A percentile compares a stretch with the other conserved stretches of the same genome.
These are phyloP conservation scores for Lamproptera curius DNA, from an alignment of 2,888 invertebrate genomes.

Conservation along the genomic window DNA sequence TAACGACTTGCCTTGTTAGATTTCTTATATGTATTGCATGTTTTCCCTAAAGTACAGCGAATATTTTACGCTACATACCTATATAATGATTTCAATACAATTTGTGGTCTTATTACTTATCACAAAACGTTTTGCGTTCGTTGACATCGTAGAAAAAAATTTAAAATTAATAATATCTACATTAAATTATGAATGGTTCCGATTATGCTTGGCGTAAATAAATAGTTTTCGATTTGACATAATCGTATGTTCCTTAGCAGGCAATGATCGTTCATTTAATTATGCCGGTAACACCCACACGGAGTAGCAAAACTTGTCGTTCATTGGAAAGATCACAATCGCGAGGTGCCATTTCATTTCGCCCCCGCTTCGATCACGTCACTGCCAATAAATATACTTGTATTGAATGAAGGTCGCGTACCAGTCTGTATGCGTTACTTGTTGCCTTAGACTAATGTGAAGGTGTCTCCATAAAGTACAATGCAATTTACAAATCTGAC, in stretches of 20 bases:
- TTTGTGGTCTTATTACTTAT: not conserved
- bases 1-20: no score
- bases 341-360: constrained; percentile 54
- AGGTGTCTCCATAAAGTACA: constrained; percentile 17
- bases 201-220: constrained; percentile 4
- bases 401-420: constrained; percentile 36
- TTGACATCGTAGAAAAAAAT: not conserved
- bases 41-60: no score
- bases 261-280: constrained; percentile 22
- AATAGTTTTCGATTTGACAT: constrained; percentile 13
- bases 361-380: constrained; percentile 62
- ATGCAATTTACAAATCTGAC: no score
- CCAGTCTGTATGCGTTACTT: constrained; percentile 23
- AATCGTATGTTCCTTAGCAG: constrained; percentile 7
- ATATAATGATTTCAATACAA: no score
- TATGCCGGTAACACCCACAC: constrained; percentile 21
- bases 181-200: constrained; percentile 1
- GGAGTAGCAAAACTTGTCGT: constrained; percentile 33
- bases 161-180: not conserved
- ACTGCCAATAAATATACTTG: constrained; percentile 41
- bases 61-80: no score
- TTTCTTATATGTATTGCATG: no score
- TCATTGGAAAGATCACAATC: constrained; percentile 62
- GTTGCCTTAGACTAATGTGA: constrained; percentile 10
- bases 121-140: not conserved